Conservation (phyloP, 2,797 vertebrate species). For the Centroberyx gerrardi region DNA sequence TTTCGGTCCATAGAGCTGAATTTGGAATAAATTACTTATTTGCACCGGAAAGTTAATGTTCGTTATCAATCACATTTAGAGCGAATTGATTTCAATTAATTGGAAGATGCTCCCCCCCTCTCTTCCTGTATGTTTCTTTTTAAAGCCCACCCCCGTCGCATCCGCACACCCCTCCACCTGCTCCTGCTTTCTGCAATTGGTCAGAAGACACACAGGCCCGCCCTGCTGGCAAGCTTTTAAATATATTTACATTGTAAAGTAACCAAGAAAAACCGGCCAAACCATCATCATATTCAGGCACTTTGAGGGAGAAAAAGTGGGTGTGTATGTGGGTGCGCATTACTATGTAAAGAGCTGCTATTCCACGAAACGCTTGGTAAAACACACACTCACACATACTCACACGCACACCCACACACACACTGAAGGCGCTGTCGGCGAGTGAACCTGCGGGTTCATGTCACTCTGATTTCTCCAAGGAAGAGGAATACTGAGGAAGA, state of each 20-base stretch:
- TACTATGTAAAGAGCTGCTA: slow-evolving; percentile 73
- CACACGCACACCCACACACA: slow-evolving; percentile 28
- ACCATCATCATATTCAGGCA: slow-evolving; percentile 43
- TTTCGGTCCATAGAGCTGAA: slow-evolving; percentile 31
- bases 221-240: slow-evolving; percentile 68
- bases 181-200: slow-evolving; percentile 71
- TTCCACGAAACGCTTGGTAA: slow-evolving; percentile 53
- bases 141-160: slow-evolving; percentile 50
- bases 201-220: slow-evolving; percentile 50
- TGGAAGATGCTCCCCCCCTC: slow-evolving; percentile 43
- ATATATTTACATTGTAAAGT: slow-evolving; percentile 83
- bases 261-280: slow-evolving; percentile 75
- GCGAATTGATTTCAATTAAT: slow-evolving; percentile 78
- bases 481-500: slow-evolving; percentile 77
- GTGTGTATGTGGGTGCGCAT: slow-evolving; percentile 38
- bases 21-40: slow-evolving; percentile 64
- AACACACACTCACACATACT: slow-evolving; percentile 45
- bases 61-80: slow-evolving; percentile 79
- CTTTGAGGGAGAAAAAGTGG: slow-evolving; percentile 44
- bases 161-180: slow-evolving; percentile 68
- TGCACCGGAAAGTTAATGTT: slow-evolving; percentile 58
- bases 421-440: slow-evolving; percentile 68
- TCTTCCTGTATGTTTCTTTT: slow-evolving; percentile 29
- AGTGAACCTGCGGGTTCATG: slow-evolving; percentile 83
- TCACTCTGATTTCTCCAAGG: slow-evolving; percentile 74